Evolutionary conservation across 2,888 invertebrate species (phyloP), one percentile per base, ranked within the genome.

Genomic region (Drosophila borealis): DNA sequence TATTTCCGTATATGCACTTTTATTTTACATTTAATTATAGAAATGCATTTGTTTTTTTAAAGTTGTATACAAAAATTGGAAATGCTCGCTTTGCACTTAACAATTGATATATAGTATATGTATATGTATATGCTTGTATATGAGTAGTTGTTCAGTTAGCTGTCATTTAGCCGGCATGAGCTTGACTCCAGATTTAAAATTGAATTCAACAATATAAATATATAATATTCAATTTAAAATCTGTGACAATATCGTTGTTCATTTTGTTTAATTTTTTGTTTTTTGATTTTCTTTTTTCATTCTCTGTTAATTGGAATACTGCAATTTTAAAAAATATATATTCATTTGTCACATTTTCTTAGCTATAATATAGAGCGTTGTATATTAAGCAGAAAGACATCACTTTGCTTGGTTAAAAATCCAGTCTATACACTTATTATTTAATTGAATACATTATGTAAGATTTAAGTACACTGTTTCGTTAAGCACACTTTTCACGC

Each of bases 351-450:
- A 75, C 64, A 64, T 70, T 81, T 68, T 77, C 88, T 77, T 66
- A 77, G 78, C 77, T 78, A 70, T 78, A 87, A 83, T 81, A 81
- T 81, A 77, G 74, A 73, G 69, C 71, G 65, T 71, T 67, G 85
- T 75, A 87, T 87, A 83, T 83, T 67, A 84, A 81, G 85, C 83
- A 73, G 88, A 87, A 81, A 71, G 75, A 70, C 76, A 82, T 87
- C 83, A 84, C 84, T 81, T 76, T 80, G 69, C 63, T 78, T 76
- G 57, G 49, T 49, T 74, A 71, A 80, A 79, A 87, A 70, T 85
- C 85, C 88, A 84, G 83, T 84, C 83, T 84, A 88, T 84, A 75
- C 80, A 85, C 86, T 80, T 88, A 78, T 71, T 49, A 80, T 55
- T 68, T 69, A 61, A 49, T 78, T 57, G 71, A 81, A 78, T 69